These are phyloP conservation scores for Imbricaverruca yamaguchii DNA, from an alignment of 2,888 invertebrate genomes.

Conservation along the genomic window DNA sequence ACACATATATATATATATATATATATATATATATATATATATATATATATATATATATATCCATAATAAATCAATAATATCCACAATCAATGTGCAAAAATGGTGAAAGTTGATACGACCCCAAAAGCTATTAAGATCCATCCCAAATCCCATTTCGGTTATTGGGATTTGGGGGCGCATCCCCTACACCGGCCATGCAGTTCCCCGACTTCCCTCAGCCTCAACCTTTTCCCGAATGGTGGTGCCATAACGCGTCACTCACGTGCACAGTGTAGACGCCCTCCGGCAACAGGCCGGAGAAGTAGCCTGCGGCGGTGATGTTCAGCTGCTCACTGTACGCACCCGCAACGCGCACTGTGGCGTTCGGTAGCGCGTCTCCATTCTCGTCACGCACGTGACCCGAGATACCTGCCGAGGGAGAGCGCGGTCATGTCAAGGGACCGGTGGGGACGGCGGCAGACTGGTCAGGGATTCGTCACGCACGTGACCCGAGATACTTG, in stretches of 20 bases:
- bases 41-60: no score
- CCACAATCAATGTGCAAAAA: no score
- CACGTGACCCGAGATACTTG: constrained; percentile 7
- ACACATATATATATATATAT: no score
- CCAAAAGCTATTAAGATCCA: no score
- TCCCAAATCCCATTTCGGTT: no score
- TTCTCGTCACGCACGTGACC: not conserved
- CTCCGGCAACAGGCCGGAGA: not conserved
- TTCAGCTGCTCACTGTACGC: not conserved
- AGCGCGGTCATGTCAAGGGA: not conserved
- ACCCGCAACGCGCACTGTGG: not conserved
- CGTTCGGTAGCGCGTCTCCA: not conserved
- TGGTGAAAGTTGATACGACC: no score
- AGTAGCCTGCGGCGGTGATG: not conserved
- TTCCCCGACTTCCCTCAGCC: no score
- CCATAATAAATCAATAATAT: no score
- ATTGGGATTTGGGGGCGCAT: no score
- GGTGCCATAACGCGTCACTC: not conserved
- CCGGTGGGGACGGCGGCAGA: not conserved
- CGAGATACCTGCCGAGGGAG: not conserved
- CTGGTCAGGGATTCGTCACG: not conserved
- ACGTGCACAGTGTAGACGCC: not conserved
- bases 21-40: no score
- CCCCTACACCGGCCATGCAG: no score
- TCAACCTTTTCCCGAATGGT: no score